A percentile compares a stretch with the other conserved stretches of the same genome.
Conservation (phyloP, 2,113 vertebrate species). For the Thunnus maccoyii region DNA sequence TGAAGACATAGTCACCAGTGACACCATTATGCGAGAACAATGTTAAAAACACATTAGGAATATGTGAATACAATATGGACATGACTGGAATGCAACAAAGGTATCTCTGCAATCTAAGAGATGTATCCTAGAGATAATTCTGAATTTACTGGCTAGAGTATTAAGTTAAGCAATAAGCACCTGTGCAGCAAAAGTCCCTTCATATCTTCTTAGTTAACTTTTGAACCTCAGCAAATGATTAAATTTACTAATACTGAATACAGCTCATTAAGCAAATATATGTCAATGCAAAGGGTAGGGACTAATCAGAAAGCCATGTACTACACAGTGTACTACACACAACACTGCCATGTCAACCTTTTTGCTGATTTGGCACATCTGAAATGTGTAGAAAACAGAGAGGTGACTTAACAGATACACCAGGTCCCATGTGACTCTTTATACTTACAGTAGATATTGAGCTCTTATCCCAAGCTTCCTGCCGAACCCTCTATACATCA, state of each 20-base stretch:
- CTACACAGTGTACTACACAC: too few species aligned
- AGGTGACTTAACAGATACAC: slow-evolving; percentile 49
- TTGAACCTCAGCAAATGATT: slow-evolving; percentile 11
- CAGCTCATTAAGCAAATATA: neutral
- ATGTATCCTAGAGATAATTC: neutral
- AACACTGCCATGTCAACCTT: neutral
- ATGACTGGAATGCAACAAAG: neutral
- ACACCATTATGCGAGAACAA: neutral
- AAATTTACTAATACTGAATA: slow-evolving; percentile 1
- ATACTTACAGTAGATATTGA: slow-evolving; percentile 70
- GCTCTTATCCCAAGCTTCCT: slow-evolving; percentile 61
- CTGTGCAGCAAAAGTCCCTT: neutral
- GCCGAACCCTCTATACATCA: slow-evolving; percentile 76
- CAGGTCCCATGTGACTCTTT: slow-evolving; percentile 61
- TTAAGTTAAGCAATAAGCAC: neutral
- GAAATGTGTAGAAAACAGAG: slow-evolving; percentile 47
- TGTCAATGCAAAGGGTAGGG: neutral
- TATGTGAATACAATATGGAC: neutral
- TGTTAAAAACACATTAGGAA: neutral
- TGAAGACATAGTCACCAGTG: neutral
- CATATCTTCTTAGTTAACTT: neutral
- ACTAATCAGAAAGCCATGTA: too few species aligned
- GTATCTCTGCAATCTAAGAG: neutral
- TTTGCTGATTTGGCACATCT: slow-evolving; percentile 45
- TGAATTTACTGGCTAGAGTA: neutral